Percentiles rank a stretch among this genome's conserved stretches.
Conservation (phyloP, 2,113 vertebrate species). For the Bucco capensis region DNA sequence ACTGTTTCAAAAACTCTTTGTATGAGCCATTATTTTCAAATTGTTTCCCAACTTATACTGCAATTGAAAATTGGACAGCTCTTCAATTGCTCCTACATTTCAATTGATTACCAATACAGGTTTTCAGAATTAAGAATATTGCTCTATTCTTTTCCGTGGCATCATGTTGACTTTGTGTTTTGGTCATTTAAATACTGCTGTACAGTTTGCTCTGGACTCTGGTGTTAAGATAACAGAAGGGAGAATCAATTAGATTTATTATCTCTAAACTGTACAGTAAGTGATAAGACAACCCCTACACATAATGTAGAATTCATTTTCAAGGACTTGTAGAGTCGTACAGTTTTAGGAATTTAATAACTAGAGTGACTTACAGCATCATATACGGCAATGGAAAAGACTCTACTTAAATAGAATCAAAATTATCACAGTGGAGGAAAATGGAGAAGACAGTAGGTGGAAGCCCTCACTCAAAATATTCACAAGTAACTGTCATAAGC, state of each 20-base stretch:
- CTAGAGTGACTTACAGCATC: background rate
- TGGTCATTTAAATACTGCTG: constrained; percentile 89
- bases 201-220: constrained; percentile 60
- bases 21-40: constrained; percentile 96
- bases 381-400: background rate
- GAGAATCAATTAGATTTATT: constrained; percentile 81
- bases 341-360: background rate
- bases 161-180: constrained; percentile 70
- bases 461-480: background rate
- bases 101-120: constrained; percentile 98
- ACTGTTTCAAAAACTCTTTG: constrained; percentile 86
- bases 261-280: constrained; percentile 64
- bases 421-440: background rate
- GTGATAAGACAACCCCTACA: constrained; percentile 40
- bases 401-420: background rate
- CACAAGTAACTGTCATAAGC: background rate
- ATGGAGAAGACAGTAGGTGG: background rate
- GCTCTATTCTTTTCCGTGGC: constrained; percentile 73
- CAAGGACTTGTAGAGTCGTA: constrained; percentile 65
- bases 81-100: constrained; percentile 90
- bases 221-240: constrained; percentile 74
- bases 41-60: constrained; percentile 95
- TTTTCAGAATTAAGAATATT: constrained; percentile 83
- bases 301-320: constrained; percentile 32
- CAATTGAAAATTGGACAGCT: constrained; percentile 98